phyloP scores from a whole-genome alignment of 2,113 vertebrate species.

The Phycodurus eques region DNA sequence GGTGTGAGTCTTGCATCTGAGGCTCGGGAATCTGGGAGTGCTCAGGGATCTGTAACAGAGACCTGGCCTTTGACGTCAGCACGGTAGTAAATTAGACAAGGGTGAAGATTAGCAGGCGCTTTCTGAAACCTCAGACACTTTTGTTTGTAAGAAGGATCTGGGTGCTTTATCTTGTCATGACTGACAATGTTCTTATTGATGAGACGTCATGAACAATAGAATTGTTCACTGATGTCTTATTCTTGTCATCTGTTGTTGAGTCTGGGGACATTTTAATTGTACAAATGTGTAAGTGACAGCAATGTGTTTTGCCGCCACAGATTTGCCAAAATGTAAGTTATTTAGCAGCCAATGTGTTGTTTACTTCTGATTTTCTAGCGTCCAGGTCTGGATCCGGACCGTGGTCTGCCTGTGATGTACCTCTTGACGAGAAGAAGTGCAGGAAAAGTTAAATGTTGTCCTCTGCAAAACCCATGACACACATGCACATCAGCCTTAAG shows the following conservation, averaged over 20 bases:
- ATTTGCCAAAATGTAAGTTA: not conserved
- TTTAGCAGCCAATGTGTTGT: not conserved
- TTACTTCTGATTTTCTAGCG: not conserved
- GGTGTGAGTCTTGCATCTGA: constrained; percentile 42
- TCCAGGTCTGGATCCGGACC: not conserved
- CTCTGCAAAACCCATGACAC: too few species aligned
- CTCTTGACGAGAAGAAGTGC: too few species aligned
- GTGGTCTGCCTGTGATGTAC: not conserved
- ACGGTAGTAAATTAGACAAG: constrained; percentile 38
- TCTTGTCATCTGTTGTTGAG: not conserved
- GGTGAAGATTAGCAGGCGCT: constrained; percentile 47
- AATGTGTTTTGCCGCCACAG: not conserved
- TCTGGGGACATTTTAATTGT: not conserved
- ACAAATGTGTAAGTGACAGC: not conserved
- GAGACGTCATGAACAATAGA: constrained; percentile 15
- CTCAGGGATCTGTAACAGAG: constrained; percentile 47
- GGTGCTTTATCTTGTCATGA: constrained; percentile 45
- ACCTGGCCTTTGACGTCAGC: constrained; percentile 54
- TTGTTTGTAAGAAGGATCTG: constrained; percentile 52
- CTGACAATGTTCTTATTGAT: constrained; percentile 20
- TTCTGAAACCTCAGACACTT: constrained; percentile 26
- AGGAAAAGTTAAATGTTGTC: too few species aligned
- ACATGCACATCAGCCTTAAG: too few species aligned
- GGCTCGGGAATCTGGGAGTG: constrained; percentile 24
- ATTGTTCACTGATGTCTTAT: constrained; percentile 24